Evolutionary conservation across 2,888 invertebrate species (phyloP).

Genomic region (Eupithecia insigniata): DNA sequence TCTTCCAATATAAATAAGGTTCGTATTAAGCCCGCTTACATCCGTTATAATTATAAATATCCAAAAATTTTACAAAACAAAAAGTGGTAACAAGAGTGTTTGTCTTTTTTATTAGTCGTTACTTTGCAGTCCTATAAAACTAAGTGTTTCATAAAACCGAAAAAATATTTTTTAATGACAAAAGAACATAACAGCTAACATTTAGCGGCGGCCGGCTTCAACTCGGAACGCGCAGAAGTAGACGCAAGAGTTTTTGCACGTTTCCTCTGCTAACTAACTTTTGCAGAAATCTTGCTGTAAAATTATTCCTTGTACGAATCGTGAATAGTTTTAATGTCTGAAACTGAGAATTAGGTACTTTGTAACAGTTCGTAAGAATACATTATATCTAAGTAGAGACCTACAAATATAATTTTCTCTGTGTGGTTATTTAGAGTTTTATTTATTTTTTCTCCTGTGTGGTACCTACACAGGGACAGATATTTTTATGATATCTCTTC

Average conservation of each 20-base stretch:
- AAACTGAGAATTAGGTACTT: slow-evolving; percentile 11
- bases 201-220: slow-evolving; percentile 13
- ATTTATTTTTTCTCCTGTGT: no score
- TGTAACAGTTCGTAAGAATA: slow-evolving; percentile 4
- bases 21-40: no score
- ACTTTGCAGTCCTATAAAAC: no score
- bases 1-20: no score
- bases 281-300: slow-evolving; percentile 43
- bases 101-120: no score
- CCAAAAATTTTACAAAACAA: not conserved
- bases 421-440: not conserved
- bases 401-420: not conserved
- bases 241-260: slow-evolving; percentile 42
- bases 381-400: not conserved
- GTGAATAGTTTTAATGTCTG: slow-evolving; percentile 32
- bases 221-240: not conserved
- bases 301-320: slow-evolving; percentile 37
- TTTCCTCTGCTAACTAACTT: slow-evolving; percentile 44
- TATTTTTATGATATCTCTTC: no score
- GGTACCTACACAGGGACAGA: no score
- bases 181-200: not conserved
- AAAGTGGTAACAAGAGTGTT: no score
- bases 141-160: no score
- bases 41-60: no score
- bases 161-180: no score